Base-by-base conservation (phyloP, 1,140 invertebrate genomes). In the Condylostylus longicornis region DNA sequence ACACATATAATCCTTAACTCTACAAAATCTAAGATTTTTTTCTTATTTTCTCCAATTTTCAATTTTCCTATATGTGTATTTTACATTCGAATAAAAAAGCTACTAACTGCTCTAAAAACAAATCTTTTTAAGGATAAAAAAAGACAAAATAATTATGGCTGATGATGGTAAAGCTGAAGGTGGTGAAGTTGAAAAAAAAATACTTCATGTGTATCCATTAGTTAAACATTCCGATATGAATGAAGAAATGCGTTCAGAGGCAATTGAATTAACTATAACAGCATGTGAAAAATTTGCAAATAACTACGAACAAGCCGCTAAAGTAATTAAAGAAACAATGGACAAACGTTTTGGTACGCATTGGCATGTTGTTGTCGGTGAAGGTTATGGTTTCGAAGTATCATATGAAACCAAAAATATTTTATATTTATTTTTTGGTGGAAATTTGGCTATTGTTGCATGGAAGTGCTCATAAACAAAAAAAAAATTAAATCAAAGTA, bases 341-440 rank as follows among this genome's bases (percentile, higher is more conserved):
- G 91, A 96, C 61, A 90, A 90, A 63, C 90, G 90, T 53, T 94
- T 87, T 62, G 88, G 89, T 15, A 76, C 84, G 1, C 77, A 83
- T 12, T 95, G 90, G 76, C 87, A 95, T 64, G 85, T 82, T 1
- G 77, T 94, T 1, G 80, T 95, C 6, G 89, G 90, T 8, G 89
- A 96, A 67, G 84, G 83, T 13, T 94, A 80, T 61, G 87, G 85
- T n/a, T 90, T 89, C 63, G 82, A 88, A 60, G 74, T 93, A 36
- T 87, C 83, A 1, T 85, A 90, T 61, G 86, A 94, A 66, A 76
- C 79, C 27, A 85, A 83, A 51, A 83, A 84, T 47, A 70, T 95
- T 40, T 66, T 94, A 29, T 88, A 91, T 54, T 79, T 95, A 74
- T 95, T 82, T 63, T 89, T 90, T 53, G 86, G 78, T 33, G 89